A percentile compares a stretch with the other conserved stretches of the same genome.
Evolutionary conservation across 1,140 invertebrate genomes (phyloP).

Genomic region (Carcinoscorpius rotundicauda): DNA sequence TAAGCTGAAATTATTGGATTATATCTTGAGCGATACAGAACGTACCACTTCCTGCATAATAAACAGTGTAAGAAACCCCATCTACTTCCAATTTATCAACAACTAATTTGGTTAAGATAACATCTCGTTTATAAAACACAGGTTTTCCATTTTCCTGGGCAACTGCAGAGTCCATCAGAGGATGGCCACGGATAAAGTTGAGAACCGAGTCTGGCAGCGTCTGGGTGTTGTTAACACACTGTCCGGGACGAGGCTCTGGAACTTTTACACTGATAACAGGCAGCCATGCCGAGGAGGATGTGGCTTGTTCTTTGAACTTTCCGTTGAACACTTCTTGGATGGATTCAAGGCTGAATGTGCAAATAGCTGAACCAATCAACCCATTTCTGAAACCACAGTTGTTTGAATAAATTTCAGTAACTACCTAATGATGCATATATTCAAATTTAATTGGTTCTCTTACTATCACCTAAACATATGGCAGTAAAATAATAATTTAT

Average conservation of each 20-base stretch:
- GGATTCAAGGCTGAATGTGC: conserved; percentile 75
- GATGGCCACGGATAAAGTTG: conserved; percentile 91
- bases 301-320: conserved; percentile 85
- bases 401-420: too few relatives aligned
- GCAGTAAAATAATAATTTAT: too few relatives aligned
- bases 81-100: conserved; percentile 65
- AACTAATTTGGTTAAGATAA: conserved; percentile 72
- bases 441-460: too few relatives aligned
- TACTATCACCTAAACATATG: too few relatives aligned
- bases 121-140: conserved; percentile 74
- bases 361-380: conserved; percentile 84
- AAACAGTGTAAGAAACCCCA: conserved; percentile 68
- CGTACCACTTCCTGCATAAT: conserved; percentile 73
- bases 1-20: too few relatives aligned
- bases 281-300: conserved; percentile 77
- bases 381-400: conserved; percentile 44
- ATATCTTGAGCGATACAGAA: neutral
- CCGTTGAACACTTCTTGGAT: conserved; percentile 78
- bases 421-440: too few relatives aligned
- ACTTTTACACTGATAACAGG: conserved; percentile 73
- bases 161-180: conserved; percentile 90
- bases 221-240: conserved; percentile 77
- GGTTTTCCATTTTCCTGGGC: conserved; percentile 74
- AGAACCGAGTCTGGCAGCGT: conserved; percentile 67
- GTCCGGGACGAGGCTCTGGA: conserved; percentile 75